Conservation (phyloP, 2,797 vertebrate species). For the Acrocephalus scirpaceus region DNA sequence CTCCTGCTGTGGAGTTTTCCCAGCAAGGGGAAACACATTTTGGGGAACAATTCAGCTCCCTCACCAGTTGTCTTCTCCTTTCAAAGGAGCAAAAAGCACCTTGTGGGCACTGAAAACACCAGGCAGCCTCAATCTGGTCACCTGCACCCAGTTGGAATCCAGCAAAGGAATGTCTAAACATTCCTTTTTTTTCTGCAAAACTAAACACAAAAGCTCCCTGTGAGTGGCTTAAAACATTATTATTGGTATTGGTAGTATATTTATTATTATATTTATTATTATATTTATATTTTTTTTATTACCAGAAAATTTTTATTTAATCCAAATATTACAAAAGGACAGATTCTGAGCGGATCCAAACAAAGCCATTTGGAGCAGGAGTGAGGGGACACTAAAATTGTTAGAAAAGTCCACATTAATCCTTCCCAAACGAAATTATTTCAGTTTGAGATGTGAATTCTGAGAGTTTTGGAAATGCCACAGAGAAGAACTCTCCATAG, state of each 20-base stretch:
- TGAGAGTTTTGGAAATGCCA: neutral
- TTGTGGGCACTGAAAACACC: conserved; percentile 21
- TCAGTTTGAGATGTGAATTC: neutral
- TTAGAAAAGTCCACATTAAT: neutral
- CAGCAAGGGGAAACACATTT: neutral
- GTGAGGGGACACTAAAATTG: neutral
- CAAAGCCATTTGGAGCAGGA: neutral
- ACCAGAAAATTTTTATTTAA: neutral
- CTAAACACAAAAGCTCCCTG: neutral
- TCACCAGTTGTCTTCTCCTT: neutral
- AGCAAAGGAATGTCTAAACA: neutral
- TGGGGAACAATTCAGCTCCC: conserved; percentile 5
- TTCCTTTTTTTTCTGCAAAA: conserved; percentile 39
- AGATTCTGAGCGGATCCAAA: neutral
- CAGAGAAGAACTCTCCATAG: fast-evolving
- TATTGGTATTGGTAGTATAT: too few relatives aligned
- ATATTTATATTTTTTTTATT: too few relatives aligned
- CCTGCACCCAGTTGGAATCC: conserved; percentile 14
- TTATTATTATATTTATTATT: neutral
- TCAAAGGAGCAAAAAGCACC: conserved; percentile 15
- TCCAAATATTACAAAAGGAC: neutral
- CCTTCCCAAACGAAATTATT: neutral
- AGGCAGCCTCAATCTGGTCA: neutral
- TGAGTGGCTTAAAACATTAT: neutral
- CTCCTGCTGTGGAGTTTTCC: neutral